Evolutionary conservation across 2,888 invertebrate species (phyloP), one percentile per base, ranked within the genome.

Genomic region (Azorinus chamasolen): DNA sequence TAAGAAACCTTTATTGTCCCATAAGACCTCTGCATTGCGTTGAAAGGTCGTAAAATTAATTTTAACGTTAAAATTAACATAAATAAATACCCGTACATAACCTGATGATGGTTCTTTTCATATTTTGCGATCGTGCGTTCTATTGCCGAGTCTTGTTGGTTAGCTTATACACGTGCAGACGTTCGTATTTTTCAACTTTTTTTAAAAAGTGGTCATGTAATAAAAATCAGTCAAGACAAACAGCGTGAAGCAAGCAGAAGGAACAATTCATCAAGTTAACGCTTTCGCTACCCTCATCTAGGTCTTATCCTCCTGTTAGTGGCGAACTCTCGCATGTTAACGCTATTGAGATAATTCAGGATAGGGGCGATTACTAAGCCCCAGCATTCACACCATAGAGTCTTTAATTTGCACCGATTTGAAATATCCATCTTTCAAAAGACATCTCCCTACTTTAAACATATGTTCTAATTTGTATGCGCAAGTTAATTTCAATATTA

Each of bases 401-500:
- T 68, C 61, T 61, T 73, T 64, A 72, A 63, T 72, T 69, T 65
- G 43, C 65, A 39, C 46, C 79, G 70, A 71, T 58, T 55, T 59
- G 63, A 54, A 70, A 78, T 59, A 55, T 39, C 63, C 50, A 45
- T 43, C 69, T 71, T 68, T 48, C 43, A 53, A 51, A 25, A 71
- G 62, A 74, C 71, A 71, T 55, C 65, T 65, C 54, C 57, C 46
- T 45, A 55, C 58, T 80, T 71, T 71, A 61, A 73, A 65, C 79
- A 80, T 80, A 80, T 80, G 79, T 80, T 76, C 65, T 69, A 72
- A 76, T 76, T 73, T 72, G 79, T 72, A 69, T 72, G 72, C 69
- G 72, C 68, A 61, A 50, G 68, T 64, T 80, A 75, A 80, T 80
- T 80, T 72, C 61, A 73, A 72, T 79, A 74, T 75, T 72, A 69